Conservation (phyloP, 2,888 invertebrate genomes). For the Erynnis tages region DNA sequence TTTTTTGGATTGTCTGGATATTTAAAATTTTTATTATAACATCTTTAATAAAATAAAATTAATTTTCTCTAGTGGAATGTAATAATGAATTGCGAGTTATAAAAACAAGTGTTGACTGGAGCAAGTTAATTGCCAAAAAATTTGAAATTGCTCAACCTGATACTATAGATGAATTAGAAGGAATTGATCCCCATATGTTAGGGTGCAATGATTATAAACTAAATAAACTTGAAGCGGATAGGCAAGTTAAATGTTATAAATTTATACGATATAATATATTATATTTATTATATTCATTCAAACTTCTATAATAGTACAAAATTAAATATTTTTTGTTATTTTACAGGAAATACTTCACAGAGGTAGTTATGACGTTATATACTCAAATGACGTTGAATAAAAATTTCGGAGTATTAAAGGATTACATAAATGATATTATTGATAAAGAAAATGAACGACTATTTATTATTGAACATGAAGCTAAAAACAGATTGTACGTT, state of each 20-base stretch:
- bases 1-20: too few relatives aligned
- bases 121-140: constrained; percentile 36
- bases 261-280: background rate
- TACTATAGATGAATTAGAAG: constrained; percentile 38
- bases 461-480: constrained; percentile 45
- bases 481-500: constrained; percentile 42
- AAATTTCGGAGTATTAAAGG: constrained; percentile 37
- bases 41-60: background rate
- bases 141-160: constrained; percentile 36
- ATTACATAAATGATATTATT: constrained; percentile 35
- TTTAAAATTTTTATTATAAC: too few relatives aligned
- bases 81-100: constrained; percentile 43
- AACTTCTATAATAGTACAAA: too few relatives aligned
- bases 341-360: constrained; percentile 43
- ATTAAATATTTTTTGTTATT: constrained; percentile 11
- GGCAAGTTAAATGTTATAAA: constrained; percentile 29
- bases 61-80: constrained; percentile 37
- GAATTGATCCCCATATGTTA: constrained; percentile 36
- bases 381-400: constrained; percentile 41
- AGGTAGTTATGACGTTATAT: constrained; percentile 43
- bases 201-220: constrained; percentile 40
- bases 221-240: constrained; percentile 42
- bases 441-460: constrained; percentile 34
- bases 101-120: constrained; percentile 39
- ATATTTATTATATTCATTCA: background rate